Conservation (phyloP, 1,140 invertebrate genomes). For the Wasmannia auropunctata region DNA sequence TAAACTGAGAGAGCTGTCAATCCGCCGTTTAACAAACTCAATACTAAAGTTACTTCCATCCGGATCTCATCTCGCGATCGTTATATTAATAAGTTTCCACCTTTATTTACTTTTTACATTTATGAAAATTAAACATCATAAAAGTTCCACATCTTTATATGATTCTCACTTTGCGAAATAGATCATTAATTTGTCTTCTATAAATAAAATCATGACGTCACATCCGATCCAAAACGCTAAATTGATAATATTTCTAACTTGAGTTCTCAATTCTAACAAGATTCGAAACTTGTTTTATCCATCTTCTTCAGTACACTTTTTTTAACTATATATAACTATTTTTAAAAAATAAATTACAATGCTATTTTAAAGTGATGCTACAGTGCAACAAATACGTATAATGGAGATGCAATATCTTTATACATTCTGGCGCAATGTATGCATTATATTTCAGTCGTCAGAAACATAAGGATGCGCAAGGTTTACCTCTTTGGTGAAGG, state of each 20-base stretch:
- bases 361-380: neutral
- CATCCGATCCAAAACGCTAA: no score
- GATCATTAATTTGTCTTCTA: neutral
- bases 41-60: neutral
- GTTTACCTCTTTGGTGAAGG: slow-evolving; percentile 91
- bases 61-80: neutral
- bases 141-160: slow-evolving; percentile 4
- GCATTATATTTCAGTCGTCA: neutral
- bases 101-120: neutral
- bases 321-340: no score
- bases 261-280: neutral
- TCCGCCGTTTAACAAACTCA: neutral
- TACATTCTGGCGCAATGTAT: neutral
- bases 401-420: neutral
- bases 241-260: neutral
- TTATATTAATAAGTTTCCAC: neutral
- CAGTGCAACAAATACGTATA: neutral
- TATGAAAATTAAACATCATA: neutral
- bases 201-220: neutral
- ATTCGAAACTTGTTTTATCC: neutral
- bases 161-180: slow-evolving; percentile 17
- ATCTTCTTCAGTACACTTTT: neutral
- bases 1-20: neutral
- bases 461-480: neutral
- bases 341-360: neutral